Percentiles rank a stretch among this genome's conserved stretches.
phyloP scores from a whole-genome alignment of 2,797 vertebrate species.

The Chiloscyllium punctatum region DNA sequence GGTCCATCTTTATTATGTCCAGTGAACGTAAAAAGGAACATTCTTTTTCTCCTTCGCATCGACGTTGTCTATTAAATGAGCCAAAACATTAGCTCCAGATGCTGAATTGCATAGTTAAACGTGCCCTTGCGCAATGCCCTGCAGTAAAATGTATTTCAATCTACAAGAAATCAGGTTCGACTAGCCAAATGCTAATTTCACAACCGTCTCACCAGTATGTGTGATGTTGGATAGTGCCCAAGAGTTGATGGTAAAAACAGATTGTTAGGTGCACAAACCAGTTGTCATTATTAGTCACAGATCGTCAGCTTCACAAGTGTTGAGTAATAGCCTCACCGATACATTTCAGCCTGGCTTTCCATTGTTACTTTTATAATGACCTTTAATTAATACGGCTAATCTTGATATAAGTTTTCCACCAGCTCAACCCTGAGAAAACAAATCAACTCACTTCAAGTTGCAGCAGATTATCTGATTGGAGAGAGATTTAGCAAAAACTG shows the following conservation, averaged over 20 bases:
- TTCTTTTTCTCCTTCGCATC: neutral
- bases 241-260: neutral
- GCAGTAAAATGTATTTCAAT: neutral
- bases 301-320: neutral
- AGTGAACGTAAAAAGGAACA: neutral
- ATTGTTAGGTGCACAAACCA: neutral
- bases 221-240: neutral
- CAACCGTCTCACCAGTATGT: neutral
- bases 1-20: neutral
- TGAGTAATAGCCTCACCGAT: neutral
- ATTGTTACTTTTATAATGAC: neutral
- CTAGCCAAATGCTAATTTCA: neutral
- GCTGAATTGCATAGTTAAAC: neutral
- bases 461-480: neutral
- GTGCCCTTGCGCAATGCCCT: neutral
- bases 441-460: neutral
- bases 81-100: neutral
- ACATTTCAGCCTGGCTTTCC: neutral
- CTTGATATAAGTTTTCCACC: neutral
- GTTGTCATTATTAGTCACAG: conserved; percentile 10
- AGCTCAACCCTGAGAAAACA: too few species aligned
- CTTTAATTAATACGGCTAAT: neutral
- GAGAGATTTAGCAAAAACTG: neutral
- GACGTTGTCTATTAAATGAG: too few species aligned
- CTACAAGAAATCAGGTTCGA: neutral